These are phyloP conservation scores for Eretmochelys imbricata DNA, from an alignment of 2,113 vertebrate species.

Conservation along the genomic window DNA sequence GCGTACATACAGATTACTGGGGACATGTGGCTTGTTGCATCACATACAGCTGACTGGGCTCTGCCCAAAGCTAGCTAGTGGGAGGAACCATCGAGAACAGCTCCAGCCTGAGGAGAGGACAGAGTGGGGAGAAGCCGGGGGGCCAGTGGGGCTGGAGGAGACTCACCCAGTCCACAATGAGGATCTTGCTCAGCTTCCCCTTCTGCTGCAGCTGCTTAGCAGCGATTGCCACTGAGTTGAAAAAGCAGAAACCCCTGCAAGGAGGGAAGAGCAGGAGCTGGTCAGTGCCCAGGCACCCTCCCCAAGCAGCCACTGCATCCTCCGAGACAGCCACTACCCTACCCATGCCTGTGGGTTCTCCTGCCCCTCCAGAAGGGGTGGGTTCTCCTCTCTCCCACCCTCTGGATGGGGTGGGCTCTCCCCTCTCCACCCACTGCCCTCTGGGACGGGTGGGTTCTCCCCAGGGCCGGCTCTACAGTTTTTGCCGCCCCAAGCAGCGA, in stretches of 20 bases:
- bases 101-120: neutral
- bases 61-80: neutral
- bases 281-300: fast-evolving
- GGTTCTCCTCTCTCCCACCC: neutral
- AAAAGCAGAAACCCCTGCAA: conserved; percentile 92
- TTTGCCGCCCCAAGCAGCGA: too few relatives aligned
- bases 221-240: conserved; percentile 94
- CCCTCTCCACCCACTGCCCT: too few relatives aligned
- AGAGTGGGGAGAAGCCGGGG: fast-evolving
- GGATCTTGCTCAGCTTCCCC: conserved; percentile 88
- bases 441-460: neutral
- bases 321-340: too few relatives aligned
- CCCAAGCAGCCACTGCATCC: neutral
- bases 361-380: fast-evolving
- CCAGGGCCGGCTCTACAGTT: too few relatives aligned
- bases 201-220: conserved; percentile 88
- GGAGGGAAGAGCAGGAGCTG: neutral
- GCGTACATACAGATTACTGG: neutral
- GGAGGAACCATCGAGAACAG: neutral
- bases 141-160: neutral
- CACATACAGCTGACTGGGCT: neutral
- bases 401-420: fast-evolving
- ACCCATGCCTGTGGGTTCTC: neutral
- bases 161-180: conserved; percentile 97
- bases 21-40: neutral